These are phyloP conservation scores for Benthosema pterotum DNA, from an alignment of 2,797 vertebrate genomes.

Conservation along the genomic window DNA sequence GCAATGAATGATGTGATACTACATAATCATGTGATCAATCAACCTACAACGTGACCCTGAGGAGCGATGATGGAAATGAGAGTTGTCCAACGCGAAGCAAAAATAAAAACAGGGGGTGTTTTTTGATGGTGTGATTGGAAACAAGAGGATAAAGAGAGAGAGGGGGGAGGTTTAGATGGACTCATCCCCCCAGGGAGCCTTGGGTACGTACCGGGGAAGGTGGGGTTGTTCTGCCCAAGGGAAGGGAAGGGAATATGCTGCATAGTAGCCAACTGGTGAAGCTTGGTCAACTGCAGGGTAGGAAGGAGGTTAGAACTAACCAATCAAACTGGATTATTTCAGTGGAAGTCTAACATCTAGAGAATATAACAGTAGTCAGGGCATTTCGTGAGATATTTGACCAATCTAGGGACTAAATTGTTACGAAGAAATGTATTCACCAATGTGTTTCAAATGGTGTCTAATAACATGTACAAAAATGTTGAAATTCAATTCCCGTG, in stretches of 20 bases:
- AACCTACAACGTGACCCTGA: no score
- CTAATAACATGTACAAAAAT: no score
- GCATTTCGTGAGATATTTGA: no score
- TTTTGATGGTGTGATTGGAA: slow-evolving; percentile 69
- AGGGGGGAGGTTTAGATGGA: slow-evolving; percentile 87
- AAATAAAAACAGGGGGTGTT: slow-evolving; percentile 51
- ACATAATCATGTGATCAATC: no score
- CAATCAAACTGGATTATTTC: slow-evolving; percentile 97
- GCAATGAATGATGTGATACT: slow-evolving; percentile 17
- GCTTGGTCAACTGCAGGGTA: slow-evolving; percentile 99
- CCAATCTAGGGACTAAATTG: no score
- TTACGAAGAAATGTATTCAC: no score
- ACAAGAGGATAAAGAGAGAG: slow-evolving; percentile 70
- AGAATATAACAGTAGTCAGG: no score
- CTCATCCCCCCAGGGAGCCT: slow-evolving; percentile 87
- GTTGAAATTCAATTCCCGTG: no score
- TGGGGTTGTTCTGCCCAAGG: slow-evolving; percentile 99
- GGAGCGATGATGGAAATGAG: slow-evolving; percentile 19
- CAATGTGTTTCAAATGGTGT: no score
- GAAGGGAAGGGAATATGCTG: slow-evolving; percentile 98
- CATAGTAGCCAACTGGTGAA: slow-evolving; percentile 99
- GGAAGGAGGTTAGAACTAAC: slow-evolving; percentile 99
- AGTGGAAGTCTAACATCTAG: slow-evolving; percentile 86
- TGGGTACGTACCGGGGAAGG: slow-evolving; percentile 99
- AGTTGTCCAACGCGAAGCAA: slow-evolving; percentile 50